Percentiles rank a stretch among this genome's conserved stretches.
phyloP scores from a whole-genome alignment of 92 coral and sea anemone genomes.

The Zoanthus gigantus region DNA sequence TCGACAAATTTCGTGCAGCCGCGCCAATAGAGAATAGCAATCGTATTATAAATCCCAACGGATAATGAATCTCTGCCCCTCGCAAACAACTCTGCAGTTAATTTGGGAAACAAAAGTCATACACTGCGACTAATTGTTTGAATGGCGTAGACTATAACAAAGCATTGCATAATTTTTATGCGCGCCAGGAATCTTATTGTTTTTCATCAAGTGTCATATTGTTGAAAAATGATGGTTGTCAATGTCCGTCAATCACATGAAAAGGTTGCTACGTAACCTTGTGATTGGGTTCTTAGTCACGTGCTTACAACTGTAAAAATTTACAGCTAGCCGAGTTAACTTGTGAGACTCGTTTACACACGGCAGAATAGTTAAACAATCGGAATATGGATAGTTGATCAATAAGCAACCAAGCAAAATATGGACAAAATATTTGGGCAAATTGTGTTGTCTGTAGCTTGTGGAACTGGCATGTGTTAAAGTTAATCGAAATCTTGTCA shows the following conservation, averaged over 20 bases:
- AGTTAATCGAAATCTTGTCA: conserved; percentile 42
- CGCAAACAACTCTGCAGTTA: conserved; percentile 59
- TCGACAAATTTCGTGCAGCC: background rate
- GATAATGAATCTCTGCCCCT: conserved; percentile 48
- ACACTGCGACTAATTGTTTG: conserved; percentile 61
- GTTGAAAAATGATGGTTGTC: conserved; percentile 31
- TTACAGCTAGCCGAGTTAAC: background rate
- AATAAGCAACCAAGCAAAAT: background rate
- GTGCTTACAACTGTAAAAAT: conserved; percentile 48
- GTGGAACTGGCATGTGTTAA: conserved; percentile 22
- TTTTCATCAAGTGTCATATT: conserved; percentile 29
- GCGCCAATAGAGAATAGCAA: conserved; percentile 21
- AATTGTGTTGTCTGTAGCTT: background rate
- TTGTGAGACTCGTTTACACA: conserved; percentile 14
- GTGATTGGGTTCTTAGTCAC: conserved; percentile 62
- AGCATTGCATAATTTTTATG: conserved; percentile 57
- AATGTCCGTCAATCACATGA: conserved; percentile 52
- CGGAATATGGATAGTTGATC: conserved; percentile 11
- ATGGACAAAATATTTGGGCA: background rate
- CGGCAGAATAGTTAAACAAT: conserved; percentile 9
- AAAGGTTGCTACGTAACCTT: conserved; percentile 29
- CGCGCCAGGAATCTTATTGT: conserved; percentile 75
- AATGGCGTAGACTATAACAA: conserved; percentile 47
- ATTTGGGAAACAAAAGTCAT: conserved; percentile 62
- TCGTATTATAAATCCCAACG: conserved; percentile 26